Base-by-base conservation (phyloP, 2,888 invertebrate species). In the Smittia aterrima region DNA sequence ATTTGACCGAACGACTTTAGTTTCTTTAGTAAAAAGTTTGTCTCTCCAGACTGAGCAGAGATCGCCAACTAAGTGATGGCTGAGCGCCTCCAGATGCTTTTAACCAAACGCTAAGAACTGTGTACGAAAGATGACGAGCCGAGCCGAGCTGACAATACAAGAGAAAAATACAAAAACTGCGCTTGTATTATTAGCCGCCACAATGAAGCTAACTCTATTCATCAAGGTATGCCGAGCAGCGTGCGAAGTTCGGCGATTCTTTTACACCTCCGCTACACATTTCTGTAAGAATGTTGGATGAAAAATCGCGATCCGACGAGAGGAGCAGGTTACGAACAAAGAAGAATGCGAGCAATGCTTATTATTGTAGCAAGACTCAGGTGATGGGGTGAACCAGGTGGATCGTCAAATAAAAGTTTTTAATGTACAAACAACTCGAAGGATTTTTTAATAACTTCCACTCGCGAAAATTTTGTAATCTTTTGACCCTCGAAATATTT, bases 41-140 rank as follows among this genome's bases (percentile, higher is more conserved):
- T 58, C 58, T 58, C 22, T 22, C 58, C 58, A 58, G 58, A 58
- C 58, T 58, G 58, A 58, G 58, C 58, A 20, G n/a, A 58, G 22
- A 20, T 58, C n/a, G 18, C 20, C 2, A 22, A 58, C 58, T 58
- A 58, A 58, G 58, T 58, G 58, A 22, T 22, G 22, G 22, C 58
- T 18, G 20, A 22, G 58, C 58, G 58, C 22, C 22, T 58, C 58
- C 22, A 58, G 58, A 20, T 58, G 20, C 58, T 58, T 58, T 20
- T 58, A 58, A 58, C 22, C 13, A 58, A 47, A 18, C 18, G 18
- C 22, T 58, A 9, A 58, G 58, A 47, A n/a, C 4, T 22, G 22
- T 58, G 58, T 58, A 22, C 2, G 22, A 22, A 22, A 22, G n/a
- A 22, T 22, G 58, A 22, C 47, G n/a, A 47, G 47, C 16, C 18